Percentiles rank a stretch among this genome's conserved stretches.
Conservation (phyloP, 2,888 invertebrate species). For the Ceratothoa steindachneri region DNA sequence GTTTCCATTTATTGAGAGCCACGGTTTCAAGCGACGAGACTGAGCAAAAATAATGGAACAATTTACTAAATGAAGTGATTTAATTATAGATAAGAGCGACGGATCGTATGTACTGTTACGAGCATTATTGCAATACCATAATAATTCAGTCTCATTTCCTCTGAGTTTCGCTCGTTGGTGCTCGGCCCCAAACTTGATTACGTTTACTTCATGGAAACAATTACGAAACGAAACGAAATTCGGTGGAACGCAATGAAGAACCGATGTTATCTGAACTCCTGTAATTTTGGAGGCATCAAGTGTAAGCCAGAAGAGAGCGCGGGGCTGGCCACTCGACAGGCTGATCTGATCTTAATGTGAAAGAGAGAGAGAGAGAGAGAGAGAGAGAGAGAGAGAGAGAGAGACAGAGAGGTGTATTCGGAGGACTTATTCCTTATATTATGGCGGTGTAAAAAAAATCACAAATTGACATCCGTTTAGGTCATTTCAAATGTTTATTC, state of each 20-base stretch:
- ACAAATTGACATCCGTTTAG: no score
- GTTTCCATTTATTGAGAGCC: neutral
- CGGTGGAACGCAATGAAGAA: neutral
- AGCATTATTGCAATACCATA: constrained; percentile 45
- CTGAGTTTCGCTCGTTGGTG: constrained; percentile 30
- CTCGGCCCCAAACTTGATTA: neutral
- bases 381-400: constrained; percentile 13
- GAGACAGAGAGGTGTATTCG: neutral
- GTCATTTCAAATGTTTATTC: no score
- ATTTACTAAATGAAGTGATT: constrained; percentile 48
- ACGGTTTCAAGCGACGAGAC: constrained; percentile 19
- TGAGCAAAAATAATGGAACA: constrained; percentile 47
- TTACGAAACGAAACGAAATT: constrained; percentile 7
- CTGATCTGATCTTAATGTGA: neutral
- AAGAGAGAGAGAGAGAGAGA: neutral
- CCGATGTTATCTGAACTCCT: constrained; percentile 41
- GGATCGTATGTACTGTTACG: constrained; percentile 46
- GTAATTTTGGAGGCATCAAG: constrained; percentile 47
- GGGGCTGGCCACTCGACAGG: neutral
- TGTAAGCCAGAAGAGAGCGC: constrained; percentile 32
- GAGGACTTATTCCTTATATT: neutral
- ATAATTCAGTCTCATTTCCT: constrained; percentile 37
- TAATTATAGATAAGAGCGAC: constrained; percentile 47
- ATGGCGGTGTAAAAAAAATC: no score
- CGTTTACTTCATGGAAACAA: neutral